Evolutionary conservation across 2,797 vertebrate genomes (phyloP), one percentile per base, ranked within the genome.

Genomic region (Intellagama lesueurii): DNA sequence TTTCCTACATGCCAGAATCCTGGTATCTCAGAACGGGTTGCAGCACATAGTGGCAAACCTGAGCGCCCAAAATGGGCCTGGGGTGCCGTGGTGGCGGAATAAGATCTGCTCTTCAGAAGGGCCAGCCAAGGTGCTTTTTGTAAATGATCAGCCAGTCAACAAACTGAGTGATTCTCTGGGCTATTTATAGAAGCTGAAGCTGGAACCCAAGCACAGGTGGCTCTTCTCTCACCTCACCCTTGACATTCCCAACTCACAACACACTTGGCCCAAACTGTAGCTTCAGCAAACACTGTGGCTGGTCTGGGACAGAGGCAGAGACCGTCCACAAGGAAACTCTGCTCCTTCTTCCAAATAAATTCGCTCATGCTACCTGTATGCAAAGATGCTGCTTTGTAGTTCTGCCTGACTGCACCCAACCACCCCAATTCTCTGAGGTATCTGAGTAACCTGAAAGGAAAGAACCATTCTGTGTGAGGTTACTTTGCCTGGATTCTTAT

Each of bases 111-210:
- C 69, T 73, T n/a, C 64, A 83, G 70, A 86, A 86, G 69, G 56
- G 30, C 77, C 88, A 56, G 52, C 0, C 1, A 77, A 86, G 83
- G 84, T 40, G 56, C 70, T 69, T 81, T 68, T 52, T 76, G 84
- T 32, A 40, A 82, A 9, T 14, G 70, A 44, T 40, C 84, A 52
- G 76, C 88, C 4, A 49, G 30, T 75, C 87, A 88, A 82, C 79
- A 82, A 86, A 75, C 87, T 49, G 70, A 79, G 49, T 89, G 40
- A 89, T 84, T 49, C 56, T 85, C 88, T 82, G 91, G 85, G 69
- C 75, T 85, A 90, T n/a, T 89, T 90, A 82, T 90, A 90, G 72
- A 9, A 40, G 72, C 60, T 22, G 3, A 5, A 28, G 70, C 69
- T 24, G 69, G 70, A 81, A 86, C 56, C 70, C 44, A 24, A 40